Evolutionary conservation across 2,797 vertebrate genomes (phyloP).

Genomic region (Brotula barbata): DNA sequence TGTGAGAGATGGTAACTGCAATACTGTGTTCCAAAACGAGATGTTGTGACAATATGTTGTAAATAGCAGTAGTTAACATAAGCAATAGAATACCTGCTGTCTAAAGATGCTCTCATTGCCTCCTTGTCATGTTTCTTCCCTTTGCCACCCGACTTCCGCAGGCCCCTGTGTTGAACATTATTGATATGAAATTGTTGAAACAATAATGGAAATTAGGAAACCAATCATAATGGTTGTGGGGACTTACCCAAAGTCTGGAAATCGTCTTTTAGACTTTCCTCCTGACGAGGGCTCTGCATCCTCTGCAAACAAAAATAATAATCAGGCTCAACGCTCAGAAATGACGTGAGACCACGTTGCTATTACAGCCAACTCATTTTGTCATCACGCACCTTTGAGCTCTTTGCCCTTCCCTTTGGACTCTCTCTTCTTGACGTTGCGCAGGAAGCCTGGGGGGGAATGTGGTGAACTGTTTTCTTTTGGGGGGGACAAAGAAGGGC

Average conservation of each 20-base stretch:
- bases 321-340: conserved; percentile 10
- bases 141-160: conserved; percentile 92
- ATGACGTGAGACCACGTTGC: neutral
- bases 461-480: conserved; percentile 76
- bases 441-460: conserved; percentile 78
- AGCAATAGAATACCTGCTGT: conserved; percentile 83
- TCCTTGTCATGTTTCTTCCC: conserved; percentile 92
- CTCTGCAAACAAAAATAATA: conserved; percentile 72
- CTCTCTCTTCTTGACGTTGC: conserved; percentile 85
- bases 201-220: neutral
- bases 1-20: too few species aligned
- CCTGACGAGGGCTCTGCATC: conserved; percentile 79
- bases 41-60: neutral
- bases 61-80: neutral
- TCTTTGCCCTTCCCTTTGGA: conserved; percentile 84
- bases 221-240: neutral
- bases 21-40: too few species aligned
- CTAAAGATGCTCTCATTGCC: conserved; percentile 84
- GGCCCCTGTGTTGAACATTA: conserved; percentile 78
- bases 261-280: conserved; percentile 88
- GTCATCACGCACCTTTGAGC: conserved; percentile 77
- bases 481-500: conserved; percentile 69
- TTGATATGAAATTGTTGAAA: conserved; percentile 3
- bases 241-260: conserved; percentile 92
- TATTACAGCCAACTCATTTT: neutral